Evolutionary conservation across 2,113 vertebrate genomes (phyloP).

Genomic region (Micromys minutus): DNA sequence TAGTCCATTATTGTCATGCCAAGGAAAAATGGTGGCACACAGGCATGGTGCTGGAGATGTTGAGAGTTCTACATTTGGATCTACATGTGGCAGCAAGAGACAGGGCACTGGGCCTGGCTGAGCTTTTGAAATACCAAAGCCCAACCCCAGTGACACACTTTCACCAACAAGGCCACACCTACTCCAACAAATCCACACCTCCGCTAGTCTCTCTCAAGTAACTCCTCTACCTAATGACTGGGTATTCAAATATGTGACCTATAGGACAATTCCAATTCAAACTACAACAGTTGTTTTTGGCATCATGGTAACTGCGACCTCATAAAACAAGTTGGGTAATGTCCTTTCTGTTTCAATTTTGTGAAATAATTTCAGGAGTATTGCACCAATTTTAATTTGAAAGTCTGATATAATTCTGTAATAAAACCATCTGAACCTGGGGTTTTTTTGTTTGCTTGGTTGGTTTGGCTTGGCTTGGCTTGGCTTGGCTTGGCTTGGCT

Average conservation of each 20-base stretch:
- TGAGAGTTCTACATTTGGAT: not conserved
- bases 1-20: not conserved
- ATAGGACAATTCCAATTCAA: not conserved
- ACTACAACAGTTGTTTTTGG: not conserved
- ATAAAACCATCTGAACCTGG: not conserved
- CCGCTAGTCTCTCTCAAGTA: not conserved
- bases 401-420: not conserved
- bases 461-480: not conserved
- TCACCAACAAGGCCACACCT: not conserved
- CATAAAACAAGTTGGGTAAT: not conserved
- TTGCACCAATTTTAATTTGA: not conserved
- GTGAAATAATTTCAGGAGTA: not conserved
- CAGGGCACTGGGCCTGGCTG: not conserved
- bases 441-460: not conserved
- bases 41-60: not conserved
- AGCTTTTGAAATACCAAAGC: not conserved
- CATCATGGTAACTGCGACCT: not conserved
- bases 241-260: not conserved
- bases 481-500: not conserved
- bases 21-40: not conserved
- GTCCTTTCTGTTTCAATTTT: not conserved
- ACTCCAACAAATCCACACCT: not conserved
- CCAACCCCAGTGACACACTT: not conserved
- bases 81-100: not conserved
- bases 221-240: not conserved